Evolutionary conservation across 2,797 vertebrate species (phyloP), one percentile per base, ranked within the genome.

Genomic region (Erethizon dorsatum): DNA sequence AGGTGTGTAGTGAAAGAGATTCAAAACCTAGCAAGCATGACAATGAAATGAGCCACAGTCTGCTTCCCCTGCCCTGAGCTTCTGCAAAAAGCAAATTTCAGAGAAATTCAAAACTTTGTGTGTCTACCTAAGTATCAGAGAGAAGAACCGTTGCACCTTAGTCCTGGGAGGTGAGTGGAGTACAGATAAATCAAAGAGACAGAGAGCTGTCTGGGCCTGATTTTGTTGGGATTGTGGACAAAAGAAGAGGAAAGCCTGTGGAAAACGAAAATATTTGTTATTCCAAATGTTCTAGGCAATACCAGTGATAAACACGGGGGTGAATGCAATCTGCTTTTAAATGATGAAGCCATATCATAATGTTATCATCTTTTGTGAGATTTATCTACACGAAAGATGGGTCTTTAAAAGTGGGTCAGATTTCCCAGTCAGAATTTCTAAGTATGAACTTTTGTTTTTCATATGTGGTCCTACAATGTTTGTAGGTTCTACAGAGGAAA

Each of bases 61-160:
- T 15, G 20, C 37, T 71, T 88, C 65, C 61, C 57, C 89, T 37
- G n/a, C 24, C 54, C 75, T 33, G 22, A 82, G 65, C 59, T 92
- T 92, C 85, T 79, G 67, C 83, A 83, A 79, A 86, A 95, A 86
- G 14, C 28, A 83, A 89, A 26, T 61, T 77, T 90, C 71, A 65
- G 20, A 59, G 41, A 75, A 79, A 45, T 15, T 56, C 63, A 87
- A 79, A 88, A 77, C 37, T 63, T 69, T 1, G 11, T 56, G 18
- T 63, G 24, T 65, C 59, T 20, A 11, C 45, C 22, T 45, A 31
- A 1, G 28, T n/a, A 69, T 56, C 45, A 57, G 10, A 54, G 67
- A 83, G 59, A 77, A 57, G 52, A 41, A 65, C 89, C 50, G 79
- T 69, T 28, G 50, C 83, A 12, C 12, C 56, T 26, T 28, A 10